These are phyloP conservation scores for Neotoma lepida DNA, from an alignment of 2,113 vertebrate genomes.

Conservation along the genomic window DNA sequence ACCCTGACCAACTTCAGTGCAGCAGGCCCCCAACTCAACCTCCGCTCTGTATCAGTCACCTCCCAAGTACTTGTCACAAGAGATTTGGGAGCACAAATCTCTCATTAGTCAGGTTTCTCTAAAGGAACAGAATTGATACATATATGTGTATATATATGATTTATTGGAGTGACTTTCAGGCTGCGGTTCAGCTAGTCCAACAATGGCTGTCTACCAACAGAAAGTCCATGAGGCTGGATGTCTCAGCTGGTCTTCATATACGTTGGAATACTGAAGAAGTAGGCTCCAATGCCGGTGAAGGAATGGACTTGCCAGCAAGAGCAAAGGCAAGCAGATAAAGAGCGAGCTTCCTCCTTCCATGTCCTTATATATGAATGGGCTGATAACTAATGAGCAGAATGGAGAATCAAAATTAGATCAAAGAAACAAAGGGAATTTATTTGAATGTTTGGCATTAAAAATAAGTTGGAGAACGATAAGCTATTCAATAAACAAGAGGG, in stretches of 20 bases:
- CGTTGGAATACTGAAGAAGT: background rate
- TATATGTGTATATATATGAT: background rate
- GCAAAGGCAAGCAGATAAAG: background rate
- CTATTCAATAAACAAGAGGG: background rate
- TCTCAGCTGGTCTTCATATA: background rate
- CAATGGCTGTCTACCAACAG: background rate
- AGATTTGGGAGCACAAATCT: background rate
- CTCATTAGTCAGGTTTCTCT: background rate
- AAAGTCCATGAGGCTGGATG: background rate
- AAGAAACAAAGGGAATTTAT: background rate
- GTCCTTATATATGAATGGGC: background rate
- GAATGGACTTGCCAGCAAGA: background rate
- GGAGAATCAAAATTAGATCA: conserved; percentile 9
- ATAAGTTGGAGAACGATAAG: background rate
- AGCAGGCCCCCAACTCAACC: background rate
- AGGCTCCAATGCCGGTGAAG: too few species aligned
- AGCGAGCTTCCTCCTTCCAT: background rate
- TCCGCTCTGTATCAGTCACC: background rate
- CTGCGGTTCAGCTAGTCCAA: background rate
- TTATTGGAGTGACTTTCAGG: background rate
- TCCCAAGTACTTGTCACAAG: background rate
- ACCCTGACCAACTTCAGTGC: background rate
- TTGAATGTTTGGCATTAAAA: conserved; percentile 24
- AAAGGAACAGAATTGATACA: background rate
- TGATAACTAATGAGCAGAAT: background rate